These are phyloP conservation scores for Epinotia ramella DNA, from an alignment of 2,888 invertebrate species.

Conservation along the genomic window DNA sequence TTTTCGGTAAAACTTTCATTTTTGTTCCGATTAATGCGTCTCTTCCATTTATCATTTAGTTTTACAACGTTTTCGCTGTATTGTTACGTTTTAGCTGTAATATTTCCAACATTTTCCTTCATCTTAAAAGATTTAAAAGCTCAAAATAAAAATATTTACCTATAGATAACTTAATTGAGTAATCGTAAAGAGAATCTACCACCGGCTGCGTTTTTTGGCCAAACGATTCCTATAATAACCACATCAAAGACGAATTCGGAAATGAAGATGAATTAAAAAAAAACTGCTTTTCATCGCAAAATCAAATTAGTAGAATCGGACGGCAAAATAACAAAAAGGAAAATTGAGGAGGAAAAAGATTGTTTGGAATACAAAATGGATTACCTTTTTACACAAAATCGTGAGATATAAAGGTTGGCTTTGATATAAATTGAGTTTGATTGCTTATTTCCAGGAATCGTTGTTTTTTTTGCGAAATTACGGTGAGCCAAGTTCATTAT, in stretches of 20 bases:
- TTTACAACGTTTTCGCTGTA: no score
- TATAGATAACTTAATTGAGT: not conserved
- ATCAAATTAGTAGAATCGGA: constrained; percentile 40
- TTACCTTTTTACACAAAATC: constrained; percentile 40
- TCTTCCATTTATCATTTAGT: no score
- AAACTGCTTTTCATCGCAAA: constrained; percentile 36
- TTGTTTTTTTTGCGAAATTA: not conserved
- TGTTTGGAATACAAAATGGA: constrained; percentile 44
- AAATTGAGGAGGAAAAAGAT: constrained; percentile 41
- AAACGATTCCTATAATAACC: constrained; percentile 19
- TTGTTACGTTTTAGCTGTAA: no score
- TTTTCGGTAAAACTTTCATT: no score
- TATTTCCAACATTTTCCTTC: not conserved
- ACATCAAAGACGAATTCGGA: constrained; percentile 33
- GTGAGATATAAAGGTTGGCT: constrained; percentile 22
- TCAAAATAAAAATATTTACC: not conserved
- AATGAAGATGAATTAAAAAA: constrained; percentile 36
- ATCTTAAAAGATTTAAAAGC: constrained; percentile 1
- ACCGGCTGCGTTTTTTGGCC: constrained; percentile 9
- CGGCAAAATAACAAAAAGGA: constrained; percentile 39
- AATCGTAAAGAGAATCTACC: not conserved
- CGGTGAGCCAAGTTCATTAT: not conserved
- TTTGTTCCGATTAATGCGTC: no score
- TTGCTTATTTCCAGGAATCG: constrained; percentile 5
- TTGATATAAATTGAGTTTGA: constrained; percentile 34